Percentiles rank a stretch among this genome's conserved stretches.
Evolutionary conservation across 2,888 invertebrate genomes (phyloP).

Genomic region (Euzetes globulus): DNA sequence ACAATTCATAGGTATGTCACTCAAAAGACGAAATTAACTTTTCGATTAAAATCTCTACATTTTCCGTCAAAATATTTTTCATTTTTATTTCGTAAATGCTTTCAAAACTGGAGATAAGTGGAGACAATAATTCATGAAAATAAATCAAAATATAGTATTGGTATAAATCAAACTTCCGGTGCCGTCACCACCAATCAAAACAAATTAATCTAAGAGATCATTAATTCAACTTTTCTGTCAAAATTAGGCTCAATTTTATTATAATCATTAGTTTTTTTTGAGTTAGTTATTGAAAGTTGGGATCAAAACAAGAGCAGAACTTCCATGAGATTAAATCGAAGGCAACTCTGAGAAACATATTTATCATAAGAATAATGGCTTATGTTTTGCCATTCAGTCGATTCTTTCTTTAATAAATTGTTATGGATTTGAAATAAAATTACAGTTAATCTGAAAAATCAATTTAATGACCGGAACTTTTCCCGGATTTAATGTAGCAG

Average conservation of each 20-base stretch:
- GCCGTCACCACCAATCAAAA: constrained; percentile 5
- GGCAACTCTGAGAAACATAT: neutral
- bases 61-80: too few relatives aligned
- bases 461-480: neutral
- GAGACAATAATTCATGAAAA: neutral
- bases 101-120: neutral
- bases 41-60: too few relatives aligned
- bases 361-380: constrained; percentile 15
- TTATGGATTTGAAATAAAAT: constrained; percentile 14
- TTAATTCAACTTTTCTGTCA: constrained; percentile 12
- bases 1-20: constrained; percentile 67
- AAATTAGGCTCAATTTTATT: constrained; percentile 15
- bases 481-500: neutral
- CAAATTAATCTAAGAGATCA: neutral
- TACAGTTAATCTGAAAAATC: neutral
- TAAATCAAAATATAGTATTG: constrained; percentile 1
- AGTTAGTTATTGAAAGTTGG: neutral
- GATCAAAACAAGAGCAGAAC: neutral
- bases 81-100: too few relatives aligned
- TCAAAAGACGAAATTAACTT: too few relatives aligned
- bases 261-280: neutral
- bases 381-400: neutral
- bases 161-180: neutral
- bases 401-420: neutral
- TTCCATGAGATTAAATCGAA: neutral